Evolutionary conservation across 64 coral and sea anemone species (phyloP).

Genomic region (Acropora yongei): DNA sequence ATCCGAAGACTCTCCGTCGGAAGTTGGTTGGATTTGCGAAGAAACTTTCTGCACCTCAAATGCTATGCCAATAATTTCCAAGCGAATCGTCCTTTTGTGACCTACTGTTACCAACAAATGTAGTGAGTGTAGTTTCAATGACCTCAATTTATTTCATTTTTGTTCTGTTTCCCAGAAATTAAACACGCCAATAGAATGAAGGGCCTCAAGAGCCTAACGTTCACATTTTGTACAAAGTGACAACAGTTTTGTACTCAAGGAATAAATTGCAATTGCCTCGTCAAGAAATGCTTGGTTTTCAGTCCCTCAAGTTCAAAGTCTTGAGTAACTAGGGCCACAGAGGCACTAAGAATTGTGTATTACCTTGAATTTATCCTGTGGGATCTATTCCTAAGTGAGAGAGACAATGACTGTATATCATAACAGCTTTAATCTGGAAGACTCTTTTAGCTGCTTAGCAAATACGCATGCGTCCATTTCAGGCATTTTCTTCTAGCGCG

Average conservation of each 20-base stretch:
- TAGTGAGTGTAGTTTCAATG: neutral
- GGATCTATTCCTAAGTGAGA: too few relatives aligned
- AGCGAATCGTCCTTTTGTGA: neutral
- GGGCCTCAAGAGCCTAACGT: neutral
- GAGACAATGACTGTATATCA: too few relatives aligned
- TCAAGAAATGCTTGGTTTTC: neutral
- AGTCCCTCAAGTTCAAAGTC: neutral
- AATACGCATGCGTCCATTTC: too few relatives aligned
- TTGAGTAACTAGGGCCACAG: too few relatives aligned
- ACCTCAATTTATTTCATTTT: too few relatives aligned
- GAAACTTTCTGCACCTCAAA: neutral
- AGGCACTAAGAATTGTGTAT: too few relatives aligned
- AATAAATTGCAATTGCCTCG: neutral
- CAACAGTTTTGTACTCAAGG: slow-evolving; percentile 40
- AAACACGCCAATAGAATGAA: neutral
- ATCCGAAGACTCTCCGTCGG: neutral
- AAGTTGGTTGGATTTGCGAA: neutral
- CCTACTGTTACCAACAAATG: too few relatives aligned
- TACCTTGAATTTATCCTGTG: too few relatives aligned
- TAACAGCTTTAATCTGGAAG: too few relatives aligned
- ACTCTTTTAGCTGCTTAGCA: too few relatives aligned
- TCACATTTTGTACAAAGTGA: slow-evolving; percentile 37
- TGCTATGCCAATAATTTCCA: neutral
- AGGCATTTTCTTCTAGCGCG: too few relatives aligned
- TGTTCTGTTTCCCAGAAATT: neutral